A percentile compares a stretch with the other conserved stretches of the same genome.
phyloP scores from a whole-genome alignment of 2,113 vertebrate genomes.

The Aptenodytes patagonicus region DNA sequence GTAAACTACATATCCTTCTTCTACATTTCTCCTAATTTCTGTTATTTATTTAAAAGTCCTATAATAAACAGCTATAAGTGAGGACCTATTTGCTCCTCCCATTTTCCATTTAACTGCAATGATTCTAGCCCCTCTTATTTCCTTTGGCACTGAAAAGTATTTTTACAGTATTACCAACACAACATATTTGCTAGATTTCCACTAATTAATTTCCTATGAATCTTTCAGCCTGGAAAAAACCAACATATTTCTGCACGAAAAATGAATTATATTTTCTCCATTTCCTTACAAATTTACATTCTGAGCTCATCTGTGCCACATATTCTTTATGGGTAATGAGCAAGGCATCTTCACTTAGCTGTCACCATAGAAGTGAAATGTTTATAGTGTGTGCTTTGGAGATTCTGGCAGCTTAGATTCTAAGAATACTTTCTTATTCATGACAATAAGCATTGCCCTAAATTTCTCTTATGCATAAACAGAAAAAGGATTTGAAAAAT shows the following conservation, averaged over 20 bases:
- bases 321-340: constrained; percentile 61
- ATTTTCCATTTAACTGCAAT: background rate
- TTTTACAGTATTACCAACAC: background rate
- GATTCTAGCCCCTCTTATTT: background rate
- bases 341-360: constrained; percentile 66
- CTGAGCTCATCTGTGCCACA: constrained; percentile 51
- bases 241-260: constrained; percentile 11
- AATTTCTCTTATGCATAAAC: constrained; percentile 3
- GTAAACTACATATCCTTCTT: background rate
- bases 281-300: constrained; percentile 56
- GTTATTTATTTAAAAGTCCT: background rate
- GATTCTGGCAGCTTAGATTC: constrained; percentile 64
- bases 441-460: constrained; percentile 22
- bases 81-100: background rate
- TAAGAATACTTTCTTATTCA: constrained; percentile 61
- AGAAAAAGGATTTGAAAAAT: background rate
- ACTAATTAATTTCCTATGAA: constrained; percentile 32
- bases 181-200: background rate
- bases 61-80: background rate
- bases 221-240: background rate
- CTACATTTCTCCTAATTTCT: background rate
- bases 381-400: constrained; percentile 58
- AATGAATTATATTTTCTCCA: constrained; percentile 12
- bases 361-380: constrained; percentile 68
- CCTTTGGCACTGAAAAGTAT: background rate